phyloP scores from a whole-genome alignment of 2,888 invertebrate genomes.

The Xestia sexstrigata region DNA sequence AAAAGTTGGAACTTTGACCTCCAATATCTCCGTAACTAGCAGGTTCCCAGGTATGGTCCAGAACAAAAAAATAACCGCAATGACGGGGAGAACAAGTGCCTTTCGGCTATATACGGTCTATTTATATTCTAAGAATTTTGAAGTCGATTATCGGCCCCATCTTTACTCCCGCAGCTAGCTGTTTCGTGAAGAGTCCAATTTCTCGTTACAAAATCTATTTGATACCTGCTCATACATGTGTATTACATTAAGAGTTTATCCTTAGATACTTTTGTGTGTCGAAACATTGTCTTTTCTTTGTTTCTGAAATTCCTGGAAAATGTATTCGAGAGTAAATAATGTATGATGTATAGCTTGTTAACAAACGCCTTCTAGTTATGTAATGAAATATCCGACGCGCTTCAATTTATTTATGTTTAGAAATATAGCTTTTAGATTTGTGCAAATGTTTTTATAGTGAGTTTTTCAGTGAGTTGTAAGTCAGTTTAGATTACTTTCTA shows the following conservation, averaged over 20 bases:
- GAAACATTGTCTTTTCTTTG: constrained; percentile 25
- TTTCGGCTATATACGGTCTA: too few relatives aligned
- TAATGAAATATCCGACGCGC: constrained; percentile 4
- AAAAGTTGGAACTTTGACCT: too few relatives aligned
- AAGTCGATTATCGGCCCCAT: not conserved
- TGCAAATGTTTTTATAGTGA: not conserved
- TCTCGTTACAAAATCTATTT: constrained; percentile 50
- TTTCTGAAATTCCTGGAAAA: constrained; percentile 2
- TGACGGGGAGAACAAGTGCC: too few relatives aligned
- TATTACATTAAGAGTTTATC: constrained; percentile 48
- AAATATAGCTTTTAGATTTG: not conserved
- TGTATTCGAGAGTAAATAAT: constrained; percentile 10
- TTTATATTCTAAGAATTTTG: not conserved
- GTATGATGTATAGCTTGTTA: constrained; percentile 3
- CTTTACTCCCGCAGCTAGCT: constrained; percentile 12
- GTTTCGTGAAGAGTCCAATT: constrained; percentile 37
- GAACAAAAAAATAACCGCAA: too few relatives aligned
- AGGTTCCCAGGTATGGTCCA: too few relatives aligned
- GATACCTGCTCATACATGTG: constrained; percentile 37
- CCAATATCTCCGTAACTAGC: too few relatives aligned
- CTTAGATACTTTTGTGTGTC: constrained; percentile 37
- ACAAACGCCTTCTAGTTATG: not conserved
- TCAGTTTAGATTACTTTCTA: too few relatives aligned
- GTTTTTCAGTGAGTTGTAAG: too few relatives aligned
- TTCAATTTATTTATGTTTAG: not conserved